Evolutionary conservation across 2,888 invertebrate species (phyloP), one percentile per base, ranked within the genome.

Genomic region (Oligia latruncula): DNA sequence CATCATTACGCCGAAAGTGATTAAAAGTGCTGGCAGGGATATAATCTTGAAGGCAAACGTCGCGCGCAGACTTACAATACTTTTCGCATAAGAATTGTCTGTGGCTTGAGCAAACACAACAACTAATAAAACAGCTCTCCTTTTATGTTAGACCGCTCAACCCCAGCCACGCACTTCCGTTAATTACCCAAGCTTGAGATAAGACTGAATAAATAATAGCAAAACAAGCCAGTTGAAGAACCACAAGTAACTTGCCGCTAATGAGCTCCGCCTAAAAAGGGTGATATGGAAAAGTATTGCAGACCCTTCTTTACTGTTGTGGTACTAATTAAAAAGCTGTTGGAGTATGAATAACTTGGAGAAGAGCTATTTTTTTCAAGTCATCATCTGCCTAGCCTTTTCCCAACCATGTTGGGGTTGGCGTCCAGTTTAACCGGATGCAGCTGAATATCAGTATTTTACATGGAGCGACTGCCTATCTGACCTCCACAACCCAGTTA

Each of bases 191-290:
- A 68, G 40, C 43, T 29, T 46, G 11, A 65, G 62, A 74, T 72
- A 65, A 67, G 67, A 8, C 43, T 82, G 60, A 75, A 74, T 81
- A 81, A 84, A 74, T 85, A 82, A 85, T 62, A 71, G n/a, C n/a
- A 60, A 65, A 75, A 65, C 43, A 84, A 82, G 52, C 71, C 77
- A 77, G 81, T 49, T 9, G 55, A 77, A 43, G 58, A 77, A 81
- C 70, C 74, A 81, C 65, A 77, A 64, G 72, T 46, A 83, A 72
- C 62, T 43, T 6, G 11, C 43, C n/a, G 13, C 72, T 84, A 81
- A 83, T 85, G 82, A 85, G 76, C 23, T 66, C 35, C 15, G 17
- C 29, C n/a, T 71, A 55, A 81, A 64, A n/a, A 17, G 60, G 67
- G 15, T 9, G 23, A 77, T 55, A 23, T n/a, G 70, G 70, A 49